Conservation (phyloP, 2,113 vertebrate genomes). For the Channa maculata region DNA sequence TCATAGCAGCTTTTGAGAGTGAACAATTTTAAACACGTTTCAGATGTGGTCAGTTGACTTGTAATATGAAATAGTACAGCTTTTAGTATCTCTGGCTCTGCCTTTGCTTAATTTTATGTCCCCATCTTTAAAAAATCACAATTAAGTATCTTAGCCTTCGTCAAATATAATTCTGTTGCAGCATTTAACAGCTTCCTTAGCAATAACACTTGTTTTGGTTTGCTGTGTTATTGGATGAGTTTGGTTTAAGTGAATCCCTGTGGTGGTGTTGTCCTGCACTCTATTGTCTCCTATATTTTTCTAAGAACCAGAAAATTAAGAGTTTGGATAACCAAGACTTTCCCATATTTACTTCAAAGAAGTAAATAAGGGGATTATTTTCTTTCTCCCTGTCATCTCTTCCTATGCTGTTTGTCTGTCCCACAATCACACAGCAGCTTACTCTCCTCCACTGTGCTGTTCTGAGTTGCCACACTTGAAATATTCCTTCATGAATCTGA, state of each 20-base stretch:
- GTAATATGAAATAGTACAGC: no score
- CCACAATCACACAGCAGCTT: constrained; percentile 41
- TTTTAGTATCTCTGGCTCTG: no score
- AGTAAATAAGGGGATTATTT: no score
- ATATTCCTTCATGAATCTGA: constrained; percentile 40
- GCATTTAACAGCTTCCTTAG: neutral
- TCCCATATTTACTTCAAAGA: no score
- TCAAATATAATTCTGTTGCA: neutral
- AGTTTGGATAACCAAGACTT: neutral
- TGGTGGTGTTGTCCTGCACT: neutral
- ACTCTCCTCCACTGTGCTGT: constrained; percentile 13
- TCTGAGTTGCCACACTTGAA: constrained; percentile 32
- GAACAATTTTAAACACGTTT: no score
- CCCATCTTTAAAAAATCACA: no score
- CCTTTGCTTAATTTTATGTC: no score
- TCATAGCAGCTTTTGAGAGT: no score
- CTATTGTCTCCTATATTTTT: constrained; percentile 5
- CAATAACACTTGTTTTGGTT: neutral
- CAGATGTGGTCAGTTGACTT: no score
- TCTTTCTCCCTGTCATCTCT: constrained; percentile 13
- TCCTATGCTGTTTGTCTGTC: constrained; percentile 43
- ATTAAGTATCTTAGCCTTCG: neutral
- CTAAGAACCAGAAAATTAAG: constrained; percentile 6
- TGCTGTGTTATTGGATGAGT: neutral
- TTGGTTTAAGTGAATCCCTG: neutral